Percentiles rank a stretch among this genome's conserved stretches.
Conservation (phyloP, 2,797 vertebrate genomes). For the Amniataba percoides region DNA sequence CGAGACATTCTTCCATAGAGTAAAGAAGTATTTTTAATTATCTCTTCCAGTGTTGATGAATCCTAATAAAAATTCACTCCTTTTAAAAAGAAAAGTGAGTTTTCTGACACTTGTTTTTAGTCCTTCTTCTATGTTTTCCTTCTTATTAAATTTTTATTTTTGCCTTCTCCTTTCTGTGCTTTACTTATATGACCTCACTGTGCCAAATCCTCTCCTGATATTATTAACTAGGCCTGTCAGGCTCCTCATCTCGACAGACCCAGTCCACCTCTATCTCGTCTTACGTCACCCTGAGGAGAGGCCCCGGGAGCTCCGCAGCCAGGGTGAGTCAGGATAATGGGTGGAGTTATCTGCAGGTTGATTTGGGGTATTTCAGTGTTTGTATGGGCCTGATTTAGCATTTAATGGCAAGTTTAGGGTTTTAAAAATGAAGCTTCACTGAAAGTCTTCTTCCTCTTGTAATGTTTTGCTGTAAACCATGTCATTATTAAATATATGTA, state of each 20-base stretch:
- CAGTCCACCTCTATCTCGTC: slow-evolving; percentile 90
- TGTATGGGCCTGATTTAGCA: neutral
- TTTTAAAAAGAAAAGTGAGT: neutral
- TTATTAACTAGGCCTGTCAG: slow-evolving; percentile 81
- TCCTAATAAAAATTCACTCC: neutral
- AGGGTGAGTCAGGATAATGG: slow-evolving; percentile 80
- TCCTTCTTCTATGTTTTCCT: neutral
- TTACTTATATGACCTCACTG: neutral
- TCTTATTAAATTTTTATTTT: neutral
- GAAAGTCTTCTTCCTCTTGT: neutral
- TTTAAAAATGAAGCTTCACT: neutral
- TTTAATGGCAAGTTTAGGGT: neutral
- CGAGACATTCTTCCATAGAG: neutral
- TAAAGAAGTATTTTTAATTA: neutral
- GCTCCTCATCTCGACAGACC: slow-evolving; percentile 87
- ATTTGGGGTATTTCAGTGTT: neutral
- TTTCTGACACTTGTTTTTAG: neutral
- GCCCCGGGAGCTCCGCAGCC: slow-evolving; percentile 78
- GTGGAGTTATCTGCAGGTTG: neutral
- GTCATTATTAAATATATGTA: neutral
- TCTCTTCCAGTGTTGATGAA: neutral
- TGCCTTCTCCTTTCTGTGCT: neutral
- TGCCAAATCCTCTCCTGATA: neutral
- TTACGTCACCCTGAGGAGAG: slow-evolving; percentile 91
- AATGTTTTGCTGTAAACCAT: too few species aligned